Evolutionary conservation across 2,797 vertebrate genomes (phyloP).

Genomic region (Xiphophorus birchmanni): DNA sequence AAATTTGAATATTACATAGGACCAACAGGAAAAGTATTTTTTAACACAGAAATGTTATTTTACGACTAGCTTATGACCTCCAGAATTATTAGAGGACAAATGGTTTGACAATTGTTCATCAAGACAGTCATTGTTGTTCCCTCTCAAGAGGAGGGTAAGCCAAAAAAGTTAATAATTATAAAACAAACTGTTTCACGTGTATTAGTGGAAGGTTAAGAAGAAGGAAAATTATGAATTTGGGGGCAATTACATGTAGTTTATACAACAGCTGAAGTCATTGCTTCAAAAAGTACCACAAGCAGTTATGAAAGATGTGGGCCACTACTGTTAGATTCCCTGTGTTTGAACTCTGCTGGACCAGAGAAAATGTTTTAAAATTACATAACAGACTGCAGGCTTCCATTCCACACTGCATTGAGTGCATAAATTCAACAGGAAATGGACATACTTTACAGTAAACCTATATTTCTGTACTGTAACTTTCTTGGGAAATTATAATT

Average conservation of each 20-base stretch:
- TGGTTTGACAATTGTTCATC: neutral
- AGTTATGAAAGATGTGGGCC: neutral
- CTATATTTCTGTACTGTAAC: neutral
- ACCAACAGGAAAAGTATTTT: neutral
- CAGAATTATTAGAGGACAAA: neutral
- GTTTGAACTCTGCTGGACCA: neutral
- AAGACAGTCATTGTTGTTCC: neutral
- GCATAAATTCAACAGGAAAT: neutral
- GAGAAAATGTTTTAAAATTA: neutral
- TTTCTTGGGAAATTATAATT: neutral
- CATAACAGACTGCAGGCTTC: neutral
- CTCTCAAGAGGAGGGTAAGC: neutral
- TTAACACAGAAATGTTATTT: neutral
- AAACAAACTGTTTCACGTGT: neutral
- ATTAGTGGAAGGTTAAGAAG: neutral
- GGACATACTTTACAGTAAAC: neutral
- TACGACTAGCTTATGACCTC: neutral
- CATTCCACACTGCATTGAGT: neutral
- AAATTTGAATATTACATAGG: neutral
- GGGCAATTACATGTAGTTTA: neutral
- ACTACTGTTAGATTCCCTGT: neutral
- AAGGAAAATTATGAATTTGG: neutral
- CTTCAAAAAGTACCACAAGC: neutral
- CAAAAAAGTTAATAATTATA: neutral
- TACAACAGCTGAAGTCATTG: neutral